Evolutionary conservation across 2,888 invertebrate species (phyloP).

Genomic region (Drosophila niveifrons): DNA sequence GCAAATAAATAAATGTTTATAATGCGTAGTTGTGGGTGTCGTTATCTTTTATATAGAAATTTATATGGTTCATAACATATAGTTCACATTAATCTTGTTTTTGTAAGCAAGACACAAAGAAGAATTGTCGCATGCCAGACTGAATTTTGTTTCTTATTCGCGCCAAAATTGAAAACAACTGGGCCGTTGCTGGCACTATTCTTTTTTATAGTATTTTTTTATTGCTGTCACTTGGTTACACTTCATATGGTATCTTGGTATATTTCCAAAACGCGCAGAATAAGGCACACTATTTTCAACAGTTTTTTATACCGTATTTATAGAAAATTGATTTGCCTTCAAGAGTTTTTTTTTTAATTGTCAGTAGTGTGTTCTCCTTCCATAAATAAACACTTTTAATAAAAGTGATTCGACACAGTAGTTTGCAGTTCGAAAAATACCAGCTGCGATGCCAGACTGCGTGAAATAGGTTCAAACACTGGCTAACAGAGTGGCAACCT

Average conservation of each 20-base stretch:
- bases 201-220: too few relatives aligned
- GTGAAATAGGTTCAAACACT: neutral
- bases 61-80: slow-evolving; percentile 7
- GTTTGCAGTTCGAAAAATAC: neutral
- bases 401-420: neutral
- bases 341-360: too few relatives aligned
- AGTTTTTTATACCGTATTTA: neutral
- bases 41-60: slow-evolving; percentile 8
- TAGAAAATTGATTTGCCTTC: too few relatives aligned
- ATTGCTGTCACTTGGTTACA: neutral
- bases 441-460: slow-evolving; percentile 22
- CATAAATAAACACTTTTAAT: too few relatives aligned
- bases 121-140: neutral
- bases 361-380: too few relatives aligned
- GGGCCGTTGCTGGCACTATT: too few relatives aligned
- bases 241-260: neutral
- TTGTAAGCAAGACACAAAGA: neutral
- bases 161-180: neutral
- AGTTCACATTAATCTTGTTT: neutral
- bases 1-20: slow-evolving; percentile 33
- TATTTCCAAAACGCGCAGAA: neutral
- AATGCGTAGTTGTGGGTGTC: slow-evolving; percentile 36
- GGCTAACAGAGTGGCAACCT: slow-evolving; percentile 7
- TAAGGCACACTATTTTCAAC: too few relatives aligned
- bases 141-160: neutral